Base-by-base conservation (phyloP, 2,888 invertebrate species). In the Athetis lepigone region DNA sequence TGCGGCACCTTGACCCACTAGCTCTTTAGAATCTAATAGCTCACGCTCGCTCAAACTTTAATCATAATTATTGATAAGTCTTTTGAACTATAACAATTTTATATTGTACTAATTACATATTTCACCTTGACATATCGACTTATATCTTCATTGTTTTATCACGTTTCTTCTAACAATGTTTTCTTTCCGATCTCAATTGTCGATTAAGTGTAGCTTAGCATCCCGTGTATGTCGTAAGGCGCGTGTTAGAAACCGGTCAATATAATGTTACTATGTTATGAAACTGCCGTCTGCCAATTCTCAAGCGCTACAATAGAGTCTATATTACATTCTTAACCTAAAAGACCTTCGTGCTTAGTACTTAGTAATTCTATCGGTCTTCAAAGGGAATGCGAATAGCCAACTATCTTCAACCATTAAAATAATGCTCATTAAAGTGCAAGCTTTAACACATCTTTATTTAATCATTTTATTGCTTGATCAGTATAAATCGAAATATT, bases 1-100 rank as follows among this genome's bases (percentile, higher is more conserved):
- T 74, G 71, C 36, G 43, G 42, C 56, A 49, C 82, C 82, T 82
- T 82, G 83, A 75, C 82, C 73, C 46, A 82, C 74, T 79, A 75
- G 71, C 73, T 76, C 73, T 78, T 62, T 63, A 75, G 73, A 57
- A 74, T 76, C 71, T 75, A 76, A 82, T 67, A 65, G 69, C 71
- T 65, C 73, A 75, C 63, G 79, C 71, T 54, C 60, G 70, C 66
- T 62, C 68, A 70, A 59, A 65, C 61, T 67, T 68, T 59, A 72
- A 70, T 63, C 64, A 64, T 73, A 75, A 71, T 79, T 80, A 75
- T 70, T 71, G 43, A 47, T 66, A 66, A 61, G 71, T 75, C 47
- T 69, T 75, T 52, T 52, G 51, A 75, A 72, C 70, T 70, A 71
- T 50, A 74, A 47, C 56, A 50, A 56, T 47, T 63, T n/a, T 69